These are phyloP conservation scores for Nerophis ophidion DNA, from an alignment of 2,113 vertebrate genomes.

Conservation along the genomic window DNA sequence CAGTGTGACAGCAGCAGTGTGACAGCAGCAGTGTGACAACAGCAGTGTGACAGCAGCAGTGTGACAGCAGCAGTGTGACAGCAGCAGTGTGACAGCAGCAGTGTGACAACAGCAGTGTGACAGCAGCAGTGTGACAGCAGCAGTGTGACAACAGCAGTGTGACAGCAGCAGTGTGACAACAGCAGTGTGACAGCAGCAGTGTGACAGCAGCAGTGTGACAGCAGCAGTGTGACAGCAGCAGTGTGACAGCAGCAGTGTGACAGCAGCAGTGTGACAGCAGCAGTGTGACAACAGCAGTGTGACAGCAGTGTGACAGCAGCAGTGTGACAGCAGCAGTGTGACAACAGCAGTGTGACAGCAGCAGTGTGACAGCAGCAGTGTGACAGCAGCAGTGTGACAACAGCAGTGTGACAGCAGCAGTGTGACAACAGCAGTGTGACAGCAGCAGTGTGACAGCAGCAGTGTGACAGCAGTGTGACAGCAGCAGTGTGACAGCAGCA, in stretches of 20 bases:
- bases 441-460: no score
- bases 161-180: conserved; percentile 6
- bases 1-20: no score
- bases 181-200: conserved; percentile 1
- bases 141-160: no score
- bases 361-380: no score
- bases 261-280: neutral
- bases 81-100: no score
- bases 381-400: conserved; percentile 5
- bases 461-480: neutral
- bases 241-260: conserved; percentile 4
- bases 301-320: conserved; percentile 1
- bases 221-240: no score
- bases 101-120: no score
- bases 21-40: conserved; percentile 6
- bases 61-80: neutral
- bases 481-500: no score
- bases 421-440: no score
- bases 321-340: no score
- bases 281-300: no score
- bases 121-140: no score
- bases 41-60: conserved; percentile 1
- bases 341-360: neutral
- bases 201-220: neutral
- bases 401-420: conserved; percentile 1